Base-by-base conservation (phyloP, 2,797 vertebrate species). In the Lagocephalus sceleratus region DNA sequence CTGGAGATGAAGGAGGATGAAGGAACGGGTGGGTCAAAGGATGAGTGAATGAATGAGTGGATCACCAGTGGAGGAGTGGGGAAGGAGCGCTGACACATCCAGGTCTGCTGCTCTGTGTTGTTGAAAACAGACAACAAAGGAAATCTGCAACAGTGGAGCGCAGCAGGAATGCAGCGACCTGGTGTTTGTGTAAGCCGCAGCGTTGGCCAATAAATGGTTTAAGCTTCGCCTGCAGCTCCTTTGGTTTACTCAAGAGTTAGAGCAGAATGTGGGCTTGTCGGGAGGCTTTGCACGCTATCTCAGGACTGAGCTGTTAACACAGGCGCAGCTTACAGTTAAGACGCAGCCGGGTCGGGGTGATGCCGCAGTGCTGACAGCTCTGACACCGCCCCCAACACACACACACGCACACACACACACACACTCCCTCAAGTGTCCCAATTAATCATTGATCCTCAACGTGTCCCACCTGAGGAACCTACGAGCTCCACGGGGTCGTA, bases 41-140 rank as follows among this genome's bases (percentile, higher is more conserved):
- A 73, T 86, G 62, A 85, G 80, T 81, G 74, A 78, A 78, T 63
- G 45, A 70, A 50, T 21, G 40, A 42, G 2, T 63, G 65, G 70
- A 69, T 77, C 56, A 49, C 32, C 2, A 48, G 38, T 39, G 49
- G 21, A 5, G n/a, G n/a, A n/a, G n/a, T n/a, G n/a, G n/a, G n/a
- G n/a, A n/a, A n/a, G n/a, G n/a, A n/a, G n/a, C n/a, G n/a, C n/a
- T n/a, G n/a, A n/a, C n/a, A n/a, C n/a, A n/a, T n/a, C 8, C 20
- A 47, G 26, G 15, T 29, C 20, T 16, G 14, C 20, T 55, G 46
- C 20, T 21, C 6, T 25, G 19, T 32, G 32, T 25, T 19, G 10
- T 19, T 46, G 23, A 4, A 0, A 42, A 23, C 54, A 56, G 60
- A 66, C 25, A 45, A 47, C 11, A 57, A 60, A 48, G 14, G 32